Evolutionary conservation across 2,888 invertebrate genomes (phyloP).

Genomic region (Phasia obesa): DNA sequence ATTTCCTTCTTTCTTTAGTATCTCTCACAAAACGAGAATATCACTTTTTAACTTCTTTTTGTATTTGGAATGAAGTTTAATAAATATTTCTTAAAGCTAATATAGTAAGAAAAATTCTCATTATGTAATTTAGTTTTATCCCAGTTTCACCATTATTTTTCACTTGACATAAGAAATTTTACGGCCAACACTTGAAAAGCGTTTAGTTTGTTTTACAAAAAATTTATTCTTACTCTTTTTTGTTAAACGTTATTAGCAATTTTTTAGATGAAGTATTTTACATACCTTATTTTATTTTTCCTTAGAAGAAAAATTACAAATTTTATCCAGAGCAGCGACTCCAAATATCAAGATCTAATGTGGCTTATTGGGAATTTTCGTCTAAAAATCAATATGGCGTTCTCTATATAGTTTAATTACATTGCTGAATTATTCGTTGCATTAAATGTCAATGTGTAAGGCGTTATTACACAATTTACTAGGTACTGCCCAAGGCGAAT

Average conservation of each 20-base stretch:
- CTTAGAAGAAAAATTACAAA: conserved; percentile 57
- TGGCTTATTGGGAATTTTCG: conserved; percentile 68
- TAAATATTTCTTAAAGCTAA: conserved; percentile 49
- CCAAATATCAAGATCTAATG: conserved; percentile 54
- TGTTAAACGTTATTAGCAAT: conserved; percentile 38
- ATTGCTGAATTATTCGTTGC: conserved; percentile 60
- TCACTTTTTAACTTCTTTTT: conserved; percentile 33
- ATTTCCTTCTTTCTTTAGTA: conserved; percentile 57
- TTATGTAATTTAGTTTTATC: conserved; percentile 71
- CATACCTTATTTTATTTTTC: conserved; percentile 70
- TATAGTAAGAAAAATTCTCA: conserved; percentile 56
- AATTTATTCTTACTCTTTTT: conserved; percentile 65
- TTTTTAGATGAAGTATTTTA: conserved; percentile 48
- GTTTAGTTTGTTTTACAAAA: conserved; percentile 26
- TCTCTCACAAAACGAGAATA: conserved; percentile 53
- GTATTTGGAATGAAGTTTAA: conserved; percentile 2
- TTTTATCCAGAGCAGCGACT: conserved; percentile 39
- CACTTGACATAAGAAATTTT: conserved; percentile 34
- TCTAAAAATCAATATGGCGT: conserved; percentile 72
- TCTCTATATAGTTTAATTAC: conserved; percentile 38
- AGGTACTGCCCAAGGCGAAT: background rate
- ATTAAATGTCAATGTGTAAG: conserved; percentile 10
- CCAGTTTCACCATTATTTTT: conserved; percentile 49
- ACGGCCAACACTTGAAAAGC: conserved; percentile 43
- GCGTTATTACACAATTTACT: conserved; percentile 14